A percentile compares a stretch with the other conserved stretches of the same genome.
Conservation (phyloP, 1,140 invertebrate genomes). For the Archivesica marissinica region DNA sequence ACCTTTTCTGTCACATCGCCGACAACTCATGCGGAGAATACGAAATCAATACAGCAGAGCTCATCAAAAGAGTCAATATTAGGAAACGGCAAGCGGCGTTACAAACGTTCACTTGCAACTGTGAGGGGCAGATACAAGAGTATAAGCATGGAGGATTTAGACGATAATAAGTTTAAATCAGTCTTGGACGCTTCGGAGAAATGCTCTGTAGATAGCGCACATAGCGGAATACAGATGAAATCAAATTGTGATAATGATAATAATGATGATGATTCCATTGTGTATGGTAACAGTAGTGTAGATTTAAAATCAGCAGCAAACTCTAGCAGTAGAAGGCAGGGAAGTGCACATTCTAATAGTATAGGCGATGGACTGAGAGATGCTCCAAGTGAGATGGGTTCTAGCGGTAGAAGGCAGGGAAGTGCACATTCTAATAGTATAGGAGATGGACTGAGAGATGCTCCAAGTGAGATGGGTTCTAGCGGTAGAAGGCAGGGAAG, state of each 20-base stretch:
- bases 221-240: background rate
- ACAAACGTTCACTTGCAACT: background rate
- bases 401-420: too few species aligned
- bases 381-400: background rate
- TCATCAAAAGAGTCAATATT: constrained; percentile 21
- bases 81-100: constrained; percentile 13
- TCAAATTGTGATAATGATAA: background rate
- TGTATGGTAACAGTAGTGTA: constrained; percentile 45
- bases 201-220: constrained; percentile 28
- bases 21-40: background rate
- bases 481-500: too few species aligned
- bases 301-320: constrained; percentile 13
- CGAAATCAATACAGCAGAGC: constrained; percentile 27
- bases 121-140: constrained; percentile 24
- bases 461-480: too few species aligned
- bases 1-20: constrained; percentile 13
- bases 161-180: constrained; percentile 62
- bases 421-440: too few species aligned
- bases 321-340: background rate
- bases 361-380: background rate
- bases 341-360: background rate
- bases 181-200: constrained; percentile 46
- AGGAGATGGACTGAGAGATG: too few species aligned
- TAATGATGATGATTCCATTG: constrained; percentile 44
- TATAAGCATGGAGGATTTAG: constrained; percentile 70